Percentiles rank a stretch among this genome's conserved stretches.
Conservation (phyloP, 2,113 vertebrate genomes). For the Eudyptes chrysolophus region DNA sequence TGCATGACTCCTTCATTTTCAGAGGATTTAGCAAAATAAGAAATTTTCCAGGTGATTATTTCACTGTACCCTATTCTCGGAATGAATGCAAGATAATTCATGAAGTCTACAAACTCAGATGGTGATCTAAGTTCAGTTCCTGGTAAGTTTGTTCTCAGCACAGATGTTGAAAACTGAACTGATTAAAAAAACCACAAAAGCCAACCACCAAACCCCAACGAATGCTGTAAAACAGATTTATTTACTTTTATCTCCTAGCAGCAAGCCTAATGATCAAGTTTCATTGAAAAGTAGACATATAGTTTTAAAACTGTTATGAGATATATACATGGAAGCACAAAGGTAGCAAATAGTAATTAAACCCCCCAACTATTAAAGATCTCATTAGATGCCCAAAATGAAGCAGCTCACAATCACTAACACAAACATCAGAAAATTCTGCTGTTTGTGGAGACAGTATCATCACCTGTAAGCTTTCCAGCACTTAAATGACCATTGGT, state of each 20-base stretch:
- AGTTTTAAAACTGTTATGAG: not conserved
- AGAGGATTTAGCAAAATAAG: not conserved
- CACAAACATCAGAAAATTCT: not conserved
- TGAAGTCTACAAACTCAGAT: not conserved
- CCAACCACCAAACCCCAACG: accelerated
- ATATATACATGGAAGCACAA: not conserved
- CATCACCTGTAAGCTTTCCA: not conserved
- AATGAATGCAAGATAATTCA: not conserved
- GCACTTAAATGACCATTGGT: not conserved
- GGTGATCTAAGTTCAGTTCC: not conserved
- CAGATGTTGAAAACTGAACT: not conserved
- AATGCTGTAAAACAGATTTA: not conserved
- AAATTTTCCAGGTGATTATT: not conserved
- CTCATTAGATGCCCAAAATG: not conserved
- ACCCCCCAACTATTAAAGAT: accelerated
- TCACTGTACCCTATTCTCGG: not conserved
- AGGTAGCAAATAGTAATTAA: not conserved
- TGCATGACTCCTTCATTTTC: not conserved
- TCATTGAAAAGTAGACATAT: not conserved
- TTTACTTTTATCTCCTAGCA: not conserved
- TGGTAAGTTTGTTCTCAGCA: not conserved
- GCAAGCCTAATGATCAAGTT: not conserved
- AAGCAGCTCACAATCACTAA: not conserved
- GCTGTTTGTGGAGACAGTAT: not conserved
- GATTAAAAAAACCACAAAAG: not conserved